Evolutionary conservation across 64 coral and sea anemone species (phyloP).

Genomic region (Catalaphyllia jardinei): DNA sequence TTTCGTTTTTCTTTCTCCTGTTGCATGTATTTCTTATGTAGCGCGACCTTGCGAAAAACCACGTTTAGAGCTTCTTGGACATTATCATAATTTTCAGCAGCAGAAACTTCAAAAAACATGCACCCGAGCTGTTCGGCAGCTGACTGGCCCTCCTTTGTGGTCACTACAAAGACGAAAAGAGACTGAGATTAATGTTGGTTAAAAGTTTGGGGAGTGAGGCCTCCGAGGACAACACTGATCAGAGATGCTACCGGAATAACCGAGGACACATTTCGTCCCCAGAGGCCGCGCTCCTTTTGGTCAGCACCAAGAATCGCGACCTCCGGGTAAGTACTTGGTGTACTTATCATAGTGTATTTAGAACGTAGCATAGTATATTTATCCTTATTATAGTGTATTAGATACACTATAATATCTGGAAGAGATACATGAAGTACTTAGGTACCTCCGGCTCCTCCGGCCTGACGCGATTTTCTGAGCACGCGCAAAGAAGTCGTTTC

Average conservation of each 20-base stretch:
- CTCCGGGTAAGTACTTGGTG: too few relatives aligned
- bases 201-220: not conserved
- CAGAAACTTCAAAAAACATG: conserved; percentile 97
- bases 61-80: conserved; percentile 88
- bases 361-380: too few relatives aligned
- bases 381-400: too few relatives aligned
- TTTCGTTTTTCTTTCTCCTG: conserved; percentile 76
- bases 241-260: not conserved
- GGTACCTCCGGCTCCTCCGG: too few relatives aligned
- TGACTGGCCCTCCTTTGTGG: conserved; percentile 78
- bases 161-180: conserved; percentile 58
- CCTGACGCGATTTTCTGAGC: too few relatives aligned
- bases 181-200: not conserved
- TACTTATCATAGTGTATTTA: too few relatives aligned
- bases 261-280: not conserved
- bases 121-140: conserved; percentile 93
- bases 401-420: too few relatives aligned
- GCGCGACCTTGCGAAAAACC: conserved; percentile 80
- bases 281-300: too few relatives aligned
- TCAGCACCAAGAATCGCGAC: too few relatives aligned
- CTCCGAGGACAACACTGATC: not conserved
- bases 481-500: too few relatives aligned
- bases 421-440: too few relatives aligned
- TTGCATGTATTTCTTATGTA: conserved; percentile 78
- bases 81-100: conserved; percentile 89